phyloP scores from a whole-genome alignment of 2,797 vertebrate genomes.

The Otolemur crassicaudatus region DNA sequence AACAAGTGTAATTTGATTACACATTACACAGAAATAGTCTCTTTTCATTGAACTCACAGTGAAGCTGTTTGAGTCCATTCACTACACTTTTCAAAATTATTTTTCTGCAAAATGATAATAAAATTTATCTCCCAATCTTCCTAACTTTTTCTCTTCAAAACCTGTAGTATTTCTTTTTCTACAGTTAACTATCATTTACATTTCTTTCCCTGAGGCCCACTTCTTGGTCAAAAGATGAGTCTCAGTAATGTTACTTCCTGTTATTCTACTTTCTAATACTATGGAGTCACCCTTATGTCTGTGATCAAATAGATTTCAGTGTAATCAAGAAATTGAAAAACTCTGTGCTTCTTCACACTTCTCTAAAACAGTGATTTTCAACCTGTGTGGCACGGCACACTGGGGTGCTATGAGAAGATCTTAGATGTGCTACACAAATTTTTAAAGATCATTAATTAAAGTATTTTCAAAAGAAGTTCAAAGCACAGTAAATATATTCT shows the following conservation, averaged over 20 bases:
- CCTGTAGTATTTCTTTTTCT: background rate
- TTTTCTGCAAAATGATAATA: constrained; percentile 1
- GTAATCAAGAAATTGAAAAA: background rate
- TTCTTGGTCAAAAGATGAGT: background rate
- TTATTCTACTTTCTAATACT: background rate
- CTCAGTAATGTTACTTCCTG: background rate
- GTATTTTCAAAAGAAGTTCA: too few relatives aligned
- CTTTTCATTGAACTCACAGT: background rate
- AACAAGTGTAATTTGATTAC: constrained; percentile 14
- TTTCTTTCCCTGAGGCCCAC: background rate
- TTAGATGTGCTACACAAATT: too few relatives aligned
- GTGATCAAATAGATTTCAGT: background rate
- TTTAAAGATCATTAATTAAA: too few relatives aligned
- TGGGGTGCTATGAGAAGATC: too few relatives aligned
- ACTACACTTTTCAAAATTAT: constrained; percentile 15
- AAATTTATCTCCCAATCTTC: constrained; percentile 11
- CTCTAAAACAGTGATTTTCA: background rate
- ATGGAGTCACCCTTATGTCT: background rate
- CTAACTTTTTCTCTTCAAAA: constrained; percentile 11
- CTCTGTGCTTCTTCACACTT: background rate
- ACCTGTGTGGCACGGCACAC: too few relatives aligned
- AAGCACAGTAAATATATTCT: too few relatives aligned
- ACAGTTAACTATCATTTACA: background rate
- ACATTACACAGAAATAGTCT: constrained; percentile 6
- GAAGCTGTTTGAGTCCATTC: background rate